Evolutionary conservation across 2,113 vertebrate species (phyloP).

Genomic region (Perccottus glenii): DNA sequence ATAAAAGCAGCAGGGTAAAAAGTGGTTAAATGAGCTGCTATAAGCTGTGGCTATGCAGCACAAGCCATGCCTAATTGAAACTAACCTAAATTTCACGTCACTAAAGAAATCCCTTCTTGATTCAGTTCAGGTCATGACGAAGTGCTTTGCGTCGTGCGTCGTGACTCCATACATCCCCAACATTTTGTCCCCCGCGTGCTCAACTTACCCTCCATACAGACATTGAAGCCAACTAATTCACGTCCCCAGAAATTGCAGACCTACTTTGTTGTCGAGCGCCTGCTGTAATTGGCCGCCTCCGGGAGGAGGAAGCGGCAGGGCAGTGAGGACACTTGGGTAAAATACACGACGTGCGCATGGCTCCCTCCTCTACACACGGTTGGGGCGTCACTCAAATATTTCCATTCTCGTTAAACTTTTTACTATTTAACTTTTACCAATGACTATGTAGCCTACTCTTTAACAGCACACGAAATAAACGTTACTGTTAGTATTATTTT

Average conservation of each 20-base stretch:
- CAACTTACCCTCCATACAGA: conserved; percentile 47
- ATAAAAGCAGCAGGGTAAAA: not conserved
- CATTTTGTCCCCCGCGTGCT: conserved; percentile 27
- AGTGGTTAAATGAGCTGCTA: not conserved
- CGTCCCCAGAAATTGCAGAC: conserved; percentile 18
- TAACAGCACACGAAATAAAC: not conserved
- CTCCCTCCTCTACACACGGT: conserved; percentile 29
- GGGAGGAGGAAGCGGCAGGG: conserved; percentile 26
- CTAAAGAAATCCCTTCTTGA: conserved; percentile 67
- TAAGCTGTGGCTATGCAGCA: conserved; percentile 20
- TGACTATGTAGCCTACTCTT: not conserved
- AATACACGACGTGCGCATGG: conserved; percentile 40
- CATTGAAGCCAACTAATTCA: conserved; percentile 43
- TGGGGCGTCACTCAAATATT: conserved; percentile 27
- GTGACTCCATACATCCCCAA: conserved; percentile 61
- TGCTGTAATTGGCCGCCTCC: conserved; percentile 52
- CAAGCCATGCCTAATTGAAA: conserved; percentile 46
- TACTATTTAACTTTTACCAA: not conserved
- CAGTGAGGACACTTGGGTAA: conserved; percentile 8
- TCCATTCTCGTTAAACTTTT: not conserved
- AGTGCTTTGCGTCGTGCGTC: conserved; percentile 64
- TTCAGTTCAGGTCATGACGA: conserved; percentile 74
- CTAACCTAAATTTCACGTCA: conserved; percentile 72
- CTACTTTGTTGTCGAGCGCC: conserved; percentile 39
- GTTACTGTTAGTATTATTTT: not conserved